Base-by-base conservation (phyloP, 2,113 vertebrate species). In the Notiomystis cincta region DNA sequence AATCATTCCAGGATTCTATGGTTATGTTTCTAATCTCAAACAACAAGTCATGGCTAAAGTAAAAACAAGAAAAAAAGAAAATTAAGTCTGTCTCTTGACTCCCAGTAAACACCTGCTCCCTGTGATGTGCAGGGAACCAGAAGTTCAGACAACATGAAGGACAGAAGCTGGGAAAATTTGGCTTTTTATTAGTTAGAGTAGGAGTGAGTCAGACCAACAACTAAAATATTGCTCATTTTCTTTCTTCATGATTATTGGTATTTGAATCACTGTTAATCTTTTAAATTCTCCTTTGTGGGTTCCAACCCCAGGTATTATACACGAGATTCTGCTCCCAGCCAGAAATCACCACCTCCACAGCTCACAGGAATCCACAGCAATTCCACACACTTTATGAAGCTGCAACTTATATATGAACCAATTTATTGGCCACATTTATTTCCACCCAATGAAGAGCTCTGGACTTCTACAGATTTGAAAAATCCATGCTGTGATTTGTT, bases 351-450 rank as follows among this genome's bases (percentile, higher is more conserved):
- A 28, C 38, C 45, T 64, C 64, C 45, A 9, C 1, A 15, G 64
- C 72, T 66, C 79, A 42, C 19, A 80, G 61, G 33, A 62, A 61
- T 22, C 24, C 70, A 50, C 61, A 82, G 84, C 76, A 90, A 82
- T 84, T 47, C 33, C 90, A 16, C 28, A 60, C 31, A 12, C 72
- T 95, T 97, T 67, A 92, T 8, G 79, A 65, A 56, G 67, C 93
- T 88, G 90, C 96, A 76, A 51, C 94, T 96, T 79, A 72, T 65
- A 82, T 15, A 47, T 79, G 4, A 96, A 65, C 91, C 87, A 91
- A 94, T n/a, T n/a, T n/a, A n/a, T n/a, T 35, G 67, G 76, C 40
- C 84, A 89, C 45, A 94, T 95, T 77, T 66, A 88, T 87, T 65
- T 73, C 83, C 17, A 28, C 62, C n/a, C 78, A 48, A 54, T 40